Percentiles rank a stretch among this genome's conserved stretches.
phyloP scores from a whole-genome alignment of 2,113 vertebrate species.

The Paradoxurus hermaphroditus region DNA sequence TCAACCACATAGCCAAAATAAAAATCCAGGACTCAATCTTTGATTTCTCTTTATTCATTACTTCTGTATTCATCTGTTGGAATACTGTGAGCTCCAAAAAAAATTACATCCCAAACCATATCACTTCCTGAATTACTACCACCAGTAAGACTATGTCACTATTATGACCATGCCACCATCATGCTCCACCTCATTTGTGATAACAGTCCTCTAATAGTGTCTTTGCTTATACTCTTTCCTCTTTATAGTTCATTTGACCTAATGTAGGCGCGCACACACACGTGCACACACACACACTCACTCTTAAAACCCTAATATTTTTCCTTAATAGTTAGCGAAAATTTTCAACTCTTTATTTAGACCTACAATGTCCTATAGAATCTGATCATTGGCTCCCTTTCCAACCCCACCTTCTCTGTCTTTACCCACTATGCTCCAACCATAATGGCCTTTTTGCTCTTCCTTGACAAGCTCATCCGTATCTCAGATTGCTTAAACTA shows the following conservation, averaged over 20 bases:
- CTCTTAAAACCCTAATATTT: not conserved
- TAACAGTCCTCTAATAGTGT: not conserved
- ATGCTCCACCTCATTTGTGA: not conserved
- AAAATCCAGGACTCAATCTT: not conserved
- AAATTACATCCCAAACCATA: not conserved
- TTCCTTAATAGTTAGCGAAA: not conserved
- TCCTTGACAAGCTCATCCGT: not conserved
- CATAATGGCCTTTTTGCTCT: not conserved
- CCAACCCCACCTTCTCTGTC: not conserved
- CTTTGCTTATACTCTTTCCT: not conserved
- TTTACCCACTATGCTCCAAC: not conserved
- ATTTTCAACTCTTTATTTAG: not conserved
- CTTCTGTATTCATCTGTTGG: not conserved
- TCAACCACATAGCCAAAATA: not conserved
- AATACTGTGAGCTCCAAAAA: not conserved
- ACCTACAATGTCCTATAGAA: not conserved
- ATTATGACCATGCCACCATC: not conserved
- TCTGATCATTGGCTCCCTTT: not conserved
- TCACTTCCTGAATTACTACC: not conserved
- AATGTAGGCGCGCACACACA: not conserved
- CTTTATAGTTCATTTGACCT: not conserved
- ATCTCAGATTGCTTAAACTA: not conserved
- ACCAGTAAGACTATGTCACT: not conserved
- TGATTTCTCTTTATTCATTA: not conserved
- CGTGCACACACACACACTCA: not conserved